Base-by-base conservation (phyloP, 1,140 invertebrate genomes). In the Drosophila grimshawi region DNA sequence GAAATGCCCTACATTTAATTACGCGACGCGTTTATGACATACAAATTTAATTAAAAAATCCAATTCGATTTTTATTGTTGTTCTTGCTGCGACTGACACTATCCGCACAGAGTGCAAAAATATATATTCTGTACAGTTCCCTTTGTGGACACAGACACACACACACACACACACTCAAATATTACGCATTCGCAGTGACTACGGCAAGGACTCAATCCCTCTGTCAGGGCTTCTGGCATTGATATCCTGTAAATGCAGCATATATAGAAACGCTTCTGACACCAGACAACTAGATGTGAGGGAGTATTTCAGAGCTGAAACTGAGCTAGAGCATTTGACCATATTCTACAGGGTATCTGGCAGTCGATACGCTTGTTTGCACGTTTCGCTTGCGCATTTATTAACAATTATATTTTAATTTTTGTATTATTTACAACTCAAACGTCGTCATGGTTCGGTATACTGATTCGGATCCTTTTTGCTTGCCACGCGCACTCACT, bases 31-130 rank as follows among this genome's bases (percentile, higher is more conserved):
- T 66, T 76, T 77, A 72, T 76, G 62, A 51, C 67, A 80, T 57
- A 57, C 77, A 83, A 83, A 86, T 83, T 78, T 80, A 88, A 88
- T 88, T 86, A 77, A 88, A 81, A 75, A 69, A 76, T 27, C 29
- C 67, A 71, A 76, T 79, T 79, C 67, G 67, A 79, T 78, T 78
- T 60, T 56, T 35, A 8, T 49, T 30, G 46, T 48, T 7, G 27
- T 29, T 48, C 6, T 48, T 7, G 19, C 3, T 32, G 49, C 60
- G 19, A 32, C 41, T 7, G 55, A 10, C 8, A 51, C 45, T 29
- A 41, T 52, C 33, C 37, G 35, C 61, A 52, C 29, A 52, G 49
- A 70, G 62, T 60, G 70, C 60, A 64, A 72, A 67, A 73, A 72
- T 81, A 67, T 77, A 72, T 81, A 61, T 65, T 46, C 52, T 46